phyloP scores from a whole-genome alignment of 2,888 invertebrate species.

The Dioctria linearis region DNA sequence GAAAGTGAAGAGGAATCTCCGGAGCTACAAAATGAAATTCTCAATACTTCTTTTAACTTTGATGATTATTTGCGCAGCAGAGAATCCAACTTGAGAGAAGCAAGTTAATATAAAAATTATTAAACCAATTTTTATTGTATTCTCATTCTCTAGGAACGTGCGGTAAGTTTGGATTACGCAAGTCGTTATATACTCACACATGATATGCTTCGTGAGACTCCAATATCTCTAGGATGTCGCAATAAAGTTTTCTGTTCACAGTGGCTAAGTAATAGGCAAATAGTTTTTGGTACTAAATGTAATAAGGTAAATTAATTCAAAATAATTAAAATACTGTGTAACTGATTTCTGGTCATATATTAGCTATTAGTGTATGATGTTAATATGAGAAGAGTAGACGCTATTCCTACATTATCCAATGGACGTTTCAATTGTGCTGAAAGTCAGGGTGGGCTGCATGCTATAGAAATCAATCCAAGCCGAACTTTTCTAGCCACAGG shows the following conservation, averaged over 20 bases:
- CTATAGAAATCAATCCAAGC: conserved; percentile 94
- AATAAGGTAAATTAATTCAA: conserved; percentile 80
- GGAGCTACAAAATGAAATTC: conserved; percentile 79
- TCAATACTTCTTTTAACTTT: conserved; percentile 87
- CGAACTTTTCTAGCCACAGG: conserved; percentile 92
- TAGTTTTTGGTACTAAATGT: conserved; percentile 97
- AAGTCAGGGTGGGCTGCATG: conserved; percentile 90
- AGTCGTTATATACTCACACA: conserved; percentile 91
- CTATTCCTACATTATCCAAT: conserved; percentile 88
- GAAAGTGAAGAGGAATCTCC: conserved; percentile 89
- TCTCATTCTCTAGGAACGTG: conserved; percentile 70
- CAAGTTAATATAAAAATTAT: conserved; percentile 62
- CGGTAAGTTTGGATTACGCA: conserved; percentile 84
- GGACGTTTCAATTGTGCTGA: conserved; percentile 72
- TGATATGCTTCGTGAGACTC: conserved; percentile 89
- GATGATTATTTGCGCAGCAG: conserved; percentile 87
- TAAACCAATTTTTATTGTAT: conserved; percentile 13
- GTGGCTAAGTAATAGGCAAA: conserved; percentile 95
- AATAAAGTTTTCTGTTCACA: conserved; percentile 96
- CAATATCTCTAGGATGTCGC: conserved; percentile 86
- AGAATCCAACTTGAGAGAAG: conserved; percentile 81
- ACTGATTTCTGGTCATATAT: conserved; percentile 59
- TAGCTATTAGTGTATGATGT: conserved; percentile 94
- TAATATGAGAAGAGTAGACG: conserved; percentile 86
- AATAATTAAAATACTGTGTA: too few relatives aligned